Percentiles rank a stretch among this genome's conserved stretches.
phyloP scores from a whole-genome alignment of 2,888 invertebrate genomes.

The Drosophila formosana region DNA sequence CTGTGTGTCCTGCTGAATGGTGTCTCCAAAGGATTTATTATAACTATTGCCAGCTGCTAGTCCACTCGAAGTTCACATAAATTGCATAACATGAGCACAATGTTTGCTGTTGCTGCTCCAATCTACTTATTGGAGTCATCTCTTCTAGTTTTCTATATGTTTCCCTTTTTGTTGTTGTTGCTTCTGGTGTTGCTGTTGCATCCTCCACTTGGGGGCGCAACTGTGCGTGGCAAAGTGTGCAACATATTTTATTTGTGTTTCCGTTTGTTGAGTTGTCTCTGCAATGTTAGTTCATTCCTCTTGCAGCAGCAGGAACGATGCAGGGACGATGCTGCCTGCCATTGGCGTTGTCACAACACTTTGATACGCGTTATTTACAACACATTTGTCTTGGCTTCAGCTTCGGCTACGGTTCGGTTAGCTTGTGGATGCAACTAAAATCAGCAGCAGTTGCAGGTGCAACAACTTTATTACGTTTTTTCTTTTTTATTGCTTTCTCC shows the following conservation, averaged over 20 bases:
- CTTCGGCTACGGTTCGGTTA: constrained; percentile 53
- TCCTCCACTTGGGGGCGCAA: constrained; percentile 41
- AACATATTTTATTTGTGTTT: constrained; percentile 72
- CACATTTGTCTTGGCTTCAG: constrained; percentile 75
- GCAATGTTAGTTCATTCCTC: not conserved
- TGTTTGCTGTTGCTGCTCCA: constrained; percentile 29
- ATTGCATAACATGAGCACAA: constrained; percentile 49
- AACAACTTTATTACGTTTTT: constrained; percentile 39
- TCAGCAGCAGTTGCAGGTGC: constrained; percentile 28
- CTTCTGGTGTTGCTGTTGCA: not conserved
- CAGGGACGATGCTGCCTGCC: constrained; percentile 23
- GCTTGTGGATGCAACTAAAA: constrained; percentile 19
- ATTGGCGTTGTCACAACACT: constrained; percentile 65
- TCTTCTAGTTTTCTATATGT: constrained; percentile 1
- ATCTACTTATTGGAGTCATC: constrained; percentile 47
- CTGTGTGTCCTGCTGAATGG: constrained; percentile 51
- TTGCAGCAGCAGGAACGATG: constrained; percentile 28
- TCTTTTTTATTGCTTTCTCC: constrained; percentile 19
- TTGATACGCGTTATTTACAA: constrained; percentile 72
- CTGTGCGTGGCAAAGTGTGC: constrained; percentile 65
- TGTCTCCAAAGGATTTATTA: constrained; percentile 67
- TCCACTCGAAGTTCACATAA: constrained; percentile 30
- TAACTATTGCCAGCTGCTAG: constrained; percentile 38
- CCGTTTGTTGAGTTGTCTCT: constrained; percentile 36
- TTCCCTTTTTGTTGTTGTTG: not conserved